These are phyloP conservation scores for Eueides isabella DNA, from an alignment of 1,140 invertebrate species.

Conservation along the genomic window DNA sequence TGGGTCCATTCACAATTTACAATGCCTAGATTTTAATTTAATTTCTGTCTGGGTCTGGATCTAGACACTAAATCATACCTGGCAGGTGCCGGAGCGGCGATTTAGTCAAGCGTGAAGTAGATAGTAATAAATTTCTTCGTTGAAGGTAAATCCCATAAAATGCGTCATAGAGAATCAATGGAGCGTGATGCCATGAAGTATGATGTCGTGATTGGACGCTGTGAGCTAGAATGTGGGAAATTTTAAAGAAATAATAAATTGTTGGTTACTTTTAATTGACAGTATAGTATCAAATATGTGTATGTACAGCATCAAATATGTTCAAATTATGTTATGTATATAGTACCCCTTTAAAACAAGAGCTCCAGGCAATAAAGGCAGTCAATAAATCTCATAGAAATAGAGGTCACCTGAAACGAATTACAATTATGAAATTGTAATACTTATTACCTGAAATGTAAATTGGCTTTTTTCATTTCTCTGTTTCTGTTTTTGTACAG, in stretches of 20 bases:
- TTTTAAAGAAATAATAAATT: background rate
- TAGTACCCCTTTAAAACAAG: too few species aligned
- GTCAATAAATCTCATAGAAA: too few species aligned
- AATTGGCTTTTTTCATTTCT: too few species aligned
- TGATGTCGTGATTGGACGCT: slow-evolving; percentile 35
- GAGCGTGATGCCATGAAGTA: slow-evolving; percentile 34
- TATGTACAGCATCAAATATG: too few species aligned
- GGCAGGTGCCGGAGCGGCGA: slow-evolving; percentile 53
- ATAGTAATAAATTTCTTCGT: slow-evolving; percentile 62
- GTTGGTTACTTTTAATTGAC: background rate
- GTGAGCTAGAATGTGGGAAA: slow-evolving; percentile 16
- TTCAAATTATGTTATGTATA: too few species aligned
- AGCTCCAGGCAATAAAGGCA: too few species aligned
- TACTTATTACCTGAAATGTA: too few species aligned
- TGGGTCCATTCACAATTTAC: slow-evolving; percentile 41
- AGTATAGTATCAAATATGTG: too few species aligned
- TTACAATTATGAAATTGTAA: too few species aligned
- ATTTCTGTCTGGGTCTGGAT: slow-evolving; percentile 49
- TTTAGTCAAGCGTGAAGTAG: slow-evolving; percentile 60
- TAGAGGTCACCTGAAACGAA: too few species aligned
- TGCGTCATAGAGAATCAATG: slow-evolving; percentile 52
- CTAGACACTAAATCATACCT: slow-evolving; percentile 68
- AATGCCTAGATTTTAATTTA: slow-evolving; percentile 56
- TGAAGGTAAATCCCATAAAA: slow-evolving; percentile 47
- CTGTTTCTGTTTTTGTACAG: too few species aligned